Conservation (phyloP, 2,888 invertebrate genomes). For the Deilephila elpenor region DNA sequence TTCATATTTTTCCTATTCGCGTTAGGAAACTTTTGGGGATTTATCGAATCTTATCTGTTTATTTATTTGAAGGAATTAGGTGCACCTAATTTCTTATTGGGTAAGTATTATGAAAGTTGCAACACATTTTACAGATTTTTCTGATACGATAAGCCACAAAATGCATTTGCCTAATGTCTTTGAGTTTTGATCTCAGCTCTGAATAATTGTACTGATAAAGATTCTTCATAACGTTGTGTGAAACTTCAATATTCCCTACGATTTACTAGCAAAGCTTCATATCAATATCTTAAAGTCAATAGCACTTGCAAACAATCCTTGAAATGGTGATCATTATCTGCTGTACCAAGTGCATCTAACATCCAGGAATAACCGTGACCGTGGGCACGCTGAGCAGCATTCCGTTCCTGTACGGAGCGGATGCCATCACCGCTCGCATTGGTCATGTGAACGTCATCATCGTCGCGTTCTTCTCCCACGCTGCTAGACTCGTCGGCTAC, state of each 20-base stretch:
- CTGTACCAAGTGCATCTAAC: constrained; percentile 47
- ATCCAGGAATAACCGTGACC: constrained; percentile 91
- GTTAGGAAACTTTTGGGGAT: constrained; percentile 94
- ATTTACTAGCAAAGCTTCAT: background rate
- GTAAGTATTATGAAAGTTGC: constrained; percentile 71
- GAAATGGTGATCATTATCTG: constrained; percentile 34
- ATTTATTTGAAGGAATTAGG: constrained; percentile 93
- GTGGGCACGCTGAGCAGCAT: constrained; percentile 93
- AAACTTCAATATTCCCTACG: no score
- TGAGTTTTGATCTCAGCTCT: background rate
- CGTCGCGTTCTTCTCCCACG: constrained; percentile 93
- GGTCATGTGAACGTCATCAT: constrained; percentile 94
- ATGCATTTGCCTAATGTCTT: background rate
- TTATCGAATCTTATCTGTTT: constrained; percentile 95
- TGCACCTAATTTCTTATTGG: constrained; percentile 92
- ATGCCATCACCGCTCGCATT: constrained; percentile 91
- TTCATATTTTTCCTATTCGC: constrained; percentile 93
- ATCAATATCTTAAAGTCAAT: constrained; percentile 26
- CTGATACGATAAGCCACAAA: constrained; percentile 1
- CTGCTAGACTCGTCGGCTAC: constrained; percentile 92
- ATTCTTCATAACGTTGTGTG: no score
- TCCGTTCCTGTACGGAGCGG: constrained; percentile 93
- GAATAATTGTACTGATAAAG: no score
- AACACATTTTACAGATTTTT: constrained; percentile 18
- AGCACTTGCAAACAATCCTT: constrained; percentile 35